Percentiles rank a stretch among this genome's conserved stretches.
Conservation (phyloP, 2,888 invertebrate species). For the Podotricha telesiphe region DNA sequence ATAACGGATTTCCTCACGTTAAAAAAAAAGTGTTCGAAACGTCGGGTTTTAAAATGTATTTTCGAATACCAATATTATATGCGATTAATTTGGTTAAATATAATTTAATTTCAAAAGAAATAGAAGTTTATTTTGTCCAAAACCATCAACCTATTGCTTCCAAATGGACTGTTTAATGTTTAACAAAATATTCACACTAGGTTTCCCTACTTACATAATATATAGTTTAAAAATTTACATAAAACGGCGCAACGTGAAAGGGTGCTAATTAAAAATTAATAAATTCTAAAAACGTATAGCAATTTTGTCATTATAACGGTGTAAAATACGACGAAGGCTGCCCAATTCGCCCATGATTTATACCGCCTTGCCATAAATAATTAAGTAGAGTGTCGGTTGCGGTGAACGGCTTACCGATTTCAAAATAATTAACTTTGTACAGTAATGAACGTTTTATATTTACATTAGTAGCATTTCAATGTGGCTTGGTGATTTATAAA, state of each 20-base stretch:
- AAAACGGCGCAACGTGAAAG: background rate
- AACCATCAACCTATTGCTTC: too few relatives aligned
- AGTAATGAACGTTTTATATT: background rate
- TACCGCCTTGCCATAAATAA: constrained; percentile 29
- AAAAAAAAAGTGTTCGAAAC: too few relatives aligned
- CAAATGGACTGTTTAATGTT: too few relatives aligned
- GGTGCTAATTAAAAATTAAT: constrained; percentile 26
- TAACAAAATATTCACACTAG: background rate
- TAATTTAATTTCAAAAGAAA: too few relatives aligned
- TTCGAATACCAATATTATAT: too few relatives aligned
- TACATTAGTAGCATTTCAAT: too few relatives aligned
- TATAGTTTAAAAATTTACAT: background rate
- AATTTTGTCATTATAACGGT: constrained; percentile 29
- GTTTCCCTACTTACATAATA: too few relatives aligned
- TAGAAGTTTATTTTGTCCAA: too few relatives aligned
- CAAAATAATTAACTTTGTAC: constrained; percentile 18
- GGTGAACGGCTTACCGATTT: constrained; percentile 18
- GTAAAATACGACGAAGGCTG: constrained; percentile 24
- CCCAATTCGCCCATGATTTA: constrained; percentile 35
- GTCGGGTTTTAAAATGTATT: too few relatives aligned
- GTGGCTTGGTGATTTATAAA: too few relatives aligned
- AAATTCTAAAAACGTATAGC: constrained; percentile 25
- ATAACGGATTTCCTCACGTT: too few relatives aligned
- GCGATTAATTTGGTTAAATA: too few relatives aligned
- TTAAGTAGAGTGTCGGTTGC: constrained; percentile 23